phyloP scores from a whole-genome alignment of 2,113 vertebrate genomes.

The Clarias batrachus region DNA sequence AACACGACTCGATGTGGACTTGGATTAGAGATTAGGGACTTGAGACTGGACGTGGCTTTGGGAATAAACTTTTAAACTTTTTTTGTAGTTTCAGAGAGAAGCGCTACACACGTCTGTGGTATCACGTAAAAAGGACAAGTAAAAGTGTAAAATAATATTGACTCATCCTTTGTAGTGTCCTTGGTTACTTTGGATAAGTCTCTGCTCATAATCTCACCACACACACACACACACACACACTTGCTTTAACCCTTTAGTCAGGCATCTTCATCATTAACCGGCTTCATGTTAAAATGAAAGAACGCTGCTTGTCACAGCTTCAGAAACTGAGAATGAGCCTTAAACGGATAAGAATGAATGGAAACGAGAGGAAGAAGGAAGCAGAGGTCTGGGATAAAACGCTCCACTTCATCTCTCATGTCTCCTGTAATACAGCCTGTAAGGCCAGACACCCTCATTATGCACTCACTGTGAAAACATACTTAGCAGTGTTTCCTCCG shows the following conservation, averaged over 20 bases:
- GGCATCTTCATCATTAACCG: slow-evolving; percentile 68
- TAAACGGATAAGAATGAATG: slow-evolving; percentile 45
- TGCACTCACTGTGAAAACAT: slow-evolving; percentile 65
- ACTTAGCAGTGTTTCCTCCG: slow-evolving; percentile 57
- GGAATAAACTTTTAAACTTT: background rate
- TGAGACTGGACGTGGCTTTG: background rate
- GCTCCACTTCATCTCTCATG: slow-evolving; percentile 63
- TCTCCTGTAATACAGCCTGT: slow-evolving; percentile 52
- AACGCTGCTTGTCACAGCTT: slow-evolving; percentile 70
- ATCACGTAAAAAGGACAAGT: background rate
- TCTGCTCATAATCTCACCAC: slow-evolving; percentile 52
- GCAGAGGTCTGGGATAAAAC: slow-evolving; percentile 56
- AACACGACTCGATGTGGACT: background rate
- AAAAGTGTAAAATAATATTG: background rate
- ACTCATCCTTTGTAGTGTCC: background rate
- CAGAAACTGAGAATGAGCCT: slow-evolving; percentile 57
- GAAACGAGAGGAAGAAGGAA: slow-evolving; percentile 39
- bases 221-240: slow-evolving; percentile 45
- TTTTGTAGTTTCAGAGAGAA: background rate
- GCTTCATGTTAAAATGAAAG: slow-evolving; percentile 65
- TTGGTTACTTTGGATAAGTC: slow-evolving; percentile 38
- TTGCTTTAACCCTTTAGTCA: slow-evolving; percentile 70
- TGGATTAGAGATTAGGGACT: background rate
- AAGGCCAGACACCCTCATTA: slow-evolving; percentile 61
- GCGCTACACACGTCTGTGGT: background rate